Evolutionary conservation across 2,888 invertebrate species (phyloP), one percentile per base, ranked within the genome.

Genomic region (Drepanosiphum platanoidis): DNA sequence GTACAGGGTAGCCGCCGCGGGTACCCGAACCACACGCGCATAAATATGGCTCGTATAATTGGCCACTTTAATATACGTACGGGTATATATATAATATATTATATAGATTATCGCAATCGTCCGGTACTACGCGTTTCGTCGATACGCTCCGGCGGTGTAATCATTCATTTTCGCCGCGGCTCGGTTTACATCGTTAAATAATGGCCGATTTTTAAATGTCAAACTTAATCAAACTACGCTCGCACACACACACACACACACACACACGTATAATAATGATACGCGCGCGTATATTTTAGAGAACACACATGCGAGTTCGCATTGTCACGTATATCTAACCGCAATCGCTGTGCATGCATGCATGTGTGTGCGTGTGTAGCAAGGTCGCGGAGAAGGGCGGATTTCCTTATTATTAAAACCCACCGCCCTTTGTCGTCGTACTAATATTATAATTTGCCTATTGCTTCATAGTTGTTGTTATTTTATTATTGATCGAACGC

Each of bases 371-470:
- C 30, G 18, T 34, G 11, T 34, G 9, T 27, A 39, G 64, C 78
- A 64, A 78, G 78, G 78, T 64, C 78, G 30, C 30, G 30, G 39
- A 78, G 78, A 78, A 39, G 64, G 64, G 78, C 78, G 30, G 39
- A 66, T 78, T 64, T 78, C 78, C 78, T 78, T 39, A 64, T 77
- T 36, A 77, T 64, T 78, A 64, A 78, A 66, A 64, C 39, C 64
- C 22, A 78, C 64, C 78, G 78, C 78, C 78, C 78, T 78, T 78
- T 78, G 64, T 64, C 18, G 77, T 64, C 30, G 4, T n/a, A n/a
- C n/a, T n/a, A n/a, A n/a, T 27, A 39, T 11, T 39, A 64, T 30
- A n/a, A n/a, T n/a, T n/a, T n/a, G 30, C 30, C 15, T 64, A 11
- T 78, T 78, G 30, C 39, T 39, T 30, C 64, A 78, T 78, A 78